Evolutionary conservation across 2,113 vertebrate genomes (phyloP).

Genomic region (Odobenus rosmarus): DNA sequence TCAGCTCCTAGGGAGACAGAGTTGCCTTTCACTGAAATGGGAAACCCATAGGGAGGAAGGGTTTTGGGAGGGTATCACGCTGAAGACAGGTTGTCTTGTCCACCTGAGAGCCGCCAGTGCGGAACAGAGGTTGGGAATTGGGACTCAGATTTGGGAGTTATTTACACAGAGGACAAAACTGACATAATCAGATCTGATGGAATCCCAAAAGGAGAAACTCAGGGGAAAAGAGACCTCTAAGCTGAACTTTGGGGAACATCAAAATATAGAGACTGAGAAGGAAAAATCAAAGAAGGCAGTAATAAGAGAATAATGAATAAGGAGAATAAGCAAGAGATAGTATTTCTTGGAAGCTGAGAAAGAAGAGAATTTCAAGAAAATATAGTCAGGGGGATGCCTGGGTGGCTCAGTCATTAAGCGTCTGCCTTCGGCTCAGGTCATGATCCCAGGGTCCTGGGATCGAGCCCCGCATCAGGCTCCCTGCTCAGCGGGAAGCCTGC

Average conservation of each 20-base stretch:
- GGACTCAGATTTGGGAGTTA: neutral
- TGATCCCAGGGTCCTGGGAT: too few species aligned
- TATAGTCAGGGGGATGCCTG: neutral
- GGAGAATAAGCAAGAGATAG: neutral
- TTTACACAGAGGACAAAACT: neutral
- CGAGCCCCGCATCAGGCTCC: too few species aligned
- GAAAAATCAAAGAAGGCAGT: neutral
- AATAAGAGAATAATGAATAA: neutral
- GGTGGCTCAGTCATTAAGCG: too few species aligned
- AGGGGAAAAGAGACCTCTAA: neutral
- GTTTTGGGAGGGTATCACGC: accelerated
- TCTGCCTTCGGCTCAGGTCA: too few species aligned
- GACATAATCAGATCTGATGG: neutral
- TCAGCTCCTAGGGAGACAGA: neutral
- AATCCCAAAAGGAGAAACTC: neutral
- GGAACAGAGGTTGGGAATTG: neutral
- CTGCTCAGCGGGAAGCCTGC: too few species aligned
- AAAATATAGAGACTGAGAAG: neutral
- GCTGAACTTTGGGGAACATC: neutral
- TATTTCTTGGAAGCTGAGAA: neutral
- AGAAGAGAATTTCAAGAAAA: neutral
- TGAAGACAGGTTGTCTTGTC: neutral
- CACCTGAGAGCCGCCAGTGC: neutral
- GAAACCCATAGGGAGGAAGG: neutral
- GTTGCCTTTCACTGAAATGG: neutral